Evolutionary conservation across 2,113 vertebrate species (phyloP).

Genomic region (Marmota flaviventris): DNA sequence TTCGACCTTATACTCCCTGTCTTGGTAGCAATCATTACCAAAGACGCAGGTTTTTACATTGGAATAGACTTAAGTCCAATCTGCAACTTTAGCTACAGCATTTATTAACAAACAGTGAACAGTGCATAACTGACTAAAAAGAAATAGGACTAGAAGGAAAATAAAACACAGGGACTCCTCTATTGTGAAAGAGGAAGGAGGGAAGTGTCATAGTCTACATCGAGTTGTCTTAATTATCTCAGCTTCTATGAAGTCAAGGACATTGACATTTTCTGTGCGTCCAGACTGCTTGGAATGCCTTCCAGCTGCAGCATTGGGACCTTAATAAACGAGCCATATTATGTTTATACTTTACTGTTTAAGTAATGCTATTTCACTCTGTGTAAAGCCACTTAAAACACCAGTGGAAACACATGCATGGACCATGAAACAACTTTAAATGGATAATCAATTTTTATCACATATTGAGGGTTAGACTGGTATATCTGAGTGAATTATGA

Average conservation of each 20-base stretch:
- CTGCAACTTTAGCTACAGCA: conserved; percentile 41
- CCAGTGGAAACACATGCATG: conserved; percentile 86
- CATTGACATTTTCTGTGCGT: conserved; percentile 58
- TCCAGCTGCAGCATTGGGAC: conserved; percentile 79
- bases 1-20: not conserved
- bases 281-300: conserved; percentile 56
- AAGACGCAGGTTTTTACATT: conserved; percentile 16
- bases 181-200: not conserved
- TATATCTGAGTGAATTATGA: conserved; percentile 86
- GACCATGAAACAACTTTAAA: conserved; percentile 88
- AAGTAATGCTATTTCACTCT: conserved; percentile 84
- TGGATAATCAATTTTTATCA: conserved; percentile 91
- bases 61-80: conserved; percentile 41
- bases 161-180: not conserved
- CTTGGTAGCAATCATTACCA: conserved; percentile 6
- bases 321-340: conserved; percentile 81
- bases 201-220: conserved; percentile 7
- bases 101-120: conserved; percentile 46
- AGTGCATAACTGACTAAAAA: conserved; percentile 42
- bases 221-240: not conserved
- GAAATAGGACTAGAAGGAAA: not conserved
- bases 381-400: conserved; percentile 85
- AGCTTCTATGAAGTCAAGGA: conserved; percentile 51
- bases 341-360: conserved; percentile 82
- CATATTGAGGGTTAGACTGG: conserved; percentile 86